A percentile compares a stretch with the other conserved stretches of the same genome.
Evolutionary conservation across 92 coral and sea anemone genomes (phyloP).

Genomic region (Desmophyllum pertusum): DNA sequence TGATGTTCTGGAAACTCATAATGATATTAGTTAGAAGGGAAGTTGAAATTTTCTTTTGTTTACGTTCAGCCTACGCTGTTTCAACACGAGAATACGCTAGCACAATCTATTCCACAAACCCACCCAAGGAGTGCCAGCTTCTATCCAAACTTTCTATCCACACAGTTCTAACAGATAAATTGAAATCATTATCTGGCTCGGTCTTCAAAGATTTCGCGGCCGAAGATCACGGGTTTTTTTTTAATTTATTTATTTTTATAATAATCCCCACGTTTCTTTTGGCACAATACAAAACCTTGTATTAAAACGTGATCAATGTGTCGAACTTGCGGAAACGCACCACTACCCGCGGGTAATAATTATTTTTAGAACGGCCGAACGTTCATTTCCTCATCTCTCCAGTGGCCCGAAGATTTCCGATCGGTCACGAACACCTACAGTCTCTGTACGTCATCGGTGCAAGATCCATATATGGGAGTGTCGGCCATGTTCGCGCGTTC

Average conservation of each 20-base stretch:
- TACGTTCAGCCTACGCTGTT: not conserved
- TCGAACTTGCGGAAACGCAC: slow-evolving; percentile 18
- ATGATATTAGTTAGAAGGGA: not conserved
- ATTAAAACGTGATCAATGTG: slow-evolving; percentile 16
- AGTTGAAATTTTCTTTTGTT: slow-evolving; percentile 8
- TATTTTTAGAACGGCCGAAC: slow-evolving; percentile 25
- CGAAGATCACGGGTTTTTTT: not conserved
- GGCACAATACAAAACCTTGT: not conserved
- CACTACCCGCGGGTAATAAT: slow-evolving; percentile 19
- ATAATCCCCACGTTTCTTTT: not conserved
- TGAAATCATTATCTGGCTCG: not conserved
- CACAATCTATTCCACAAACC: not conserved
- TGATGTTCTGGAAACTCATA: not conserved
- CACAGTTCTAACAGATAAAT: too few species aligned
- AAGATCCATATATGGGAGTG: slow-evolving; percentile 35
- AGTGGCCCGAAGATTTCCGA: too few species aligned
- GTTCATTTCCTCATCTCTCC: slow-evolving; percentile 25
- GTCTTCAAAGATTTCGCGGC: not conserved
- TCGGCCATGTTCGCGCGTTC: slow-evolving; percentile 15
- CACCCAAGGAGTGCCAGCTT: not conserved
- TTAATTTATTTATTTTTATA: too few species aligned
- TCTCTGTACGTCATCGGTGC: not conserved
- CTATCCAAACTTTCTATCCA: too few species aligned
- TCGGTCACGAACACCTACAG: too few species aligned
- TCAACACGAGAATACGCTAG: not conserved